A percentile compares a stretch with the other conserved stretches of the same genome.
These are phyloP conservation scores for Ceratina australensis DNA, from an alignment of 1,140 invertebrate species.

Conservation along the genomic window DNA sequence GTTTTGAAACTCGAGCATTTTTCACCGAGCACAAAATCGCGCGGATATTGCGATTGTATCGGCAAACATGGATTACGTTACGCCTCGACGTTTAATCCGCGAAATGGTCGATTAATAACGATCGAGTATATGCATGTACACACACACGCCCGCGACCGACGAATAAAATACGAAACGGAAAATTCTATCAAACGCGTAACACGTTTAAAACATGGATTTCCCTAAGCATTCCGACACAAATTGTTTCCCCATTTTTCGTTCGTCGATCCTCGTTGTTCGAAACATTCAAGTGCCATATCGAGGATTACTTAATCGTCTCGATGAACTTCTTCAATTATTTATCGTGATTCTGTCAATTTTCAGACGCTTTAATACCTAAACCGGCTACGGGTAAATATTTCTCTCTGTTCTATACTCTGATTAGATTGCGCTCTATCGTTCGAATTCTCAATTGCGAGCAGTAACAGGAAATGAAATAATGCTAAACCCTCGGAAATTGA, in stretches of 20 bases:
- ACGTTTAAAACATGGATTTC: neutral
- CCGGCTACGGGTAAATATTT: too few relatives aligned
- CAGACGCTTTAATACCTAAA: too few relatives aligned
- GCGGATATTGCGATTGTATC: conserved; percentile 39
- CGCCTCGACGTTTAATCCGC: conserved; percentile 32
- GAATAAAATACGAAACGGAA: conserved; percentile 6
- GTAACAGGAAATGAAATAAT: too few relatives aligned
- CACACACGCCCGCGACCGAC: neutral
- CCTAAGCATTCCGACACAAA: neutral
- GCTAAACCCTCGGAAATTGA: neutral
- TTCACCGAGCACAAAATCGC: conserved; percentile 11
- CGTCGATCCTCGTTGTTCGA: neutral
- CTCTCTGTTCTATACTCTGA: too few relatives aligned
- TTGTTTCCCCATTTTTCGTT: neutral
- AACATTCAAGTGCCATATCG: neutral
- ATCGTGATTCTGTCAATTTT: too few relatives aligned
- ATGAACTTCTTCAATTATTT: too few relatives aligned
- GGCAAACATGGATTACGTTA: conserved; percentile 43
- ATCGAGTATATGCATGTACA: conserved; percentile 7
- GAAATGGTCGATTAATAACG: conserved; percentile 50
- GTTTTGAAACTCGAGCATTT: conserved; percentile 8
- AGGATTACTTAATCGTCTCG: neutral
- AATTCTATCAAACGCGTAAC: conserved; percentile 25
- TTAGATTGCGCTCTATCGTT: too few relatives aligned
- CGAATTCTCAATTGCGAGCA: too few relatives aligned